These are phyloP conservation scores for Eupithecia inturbata DNA, from an alignment of 2,888 invertebrate species.

Conservation along the genomic window DNA sequence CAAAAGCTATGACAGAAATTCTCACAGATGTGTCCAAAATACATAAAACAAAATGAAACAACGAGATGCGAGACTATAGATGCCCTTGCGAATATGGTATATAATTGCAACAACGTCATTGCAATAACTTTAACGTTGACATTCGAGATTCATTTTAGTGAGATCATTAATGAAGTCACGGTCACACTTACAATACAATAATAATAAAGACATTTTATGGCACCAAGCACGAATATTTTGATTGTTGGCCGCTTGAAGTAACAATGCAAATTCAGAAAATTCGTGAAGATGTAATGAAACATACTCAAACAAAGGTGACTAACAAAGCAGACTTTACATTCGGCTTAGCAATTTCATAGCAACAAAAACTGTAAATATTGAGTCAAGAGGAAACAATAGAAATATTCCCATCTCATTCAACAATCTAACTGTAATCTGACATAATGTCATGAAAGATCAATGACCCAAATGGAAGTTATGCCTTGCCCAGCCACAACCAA, in stretches of 20 bases:
- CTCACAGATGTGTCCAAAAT: slow-evolving; percentile 9
- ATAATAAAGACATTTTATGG: slow-evolving; percentile 1
- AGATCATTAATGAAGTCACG: slow-evolving; percentile 21
- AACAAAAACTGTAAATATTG: slow-evolving; percentile 29
- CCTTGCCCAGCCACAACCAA: slow-evolving; percentile 30
- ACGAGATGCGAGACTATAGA: slow-evolving; percentile 14
- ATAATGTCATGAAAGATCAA: slow-evolving; percentile 43
- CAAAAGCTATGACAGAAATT: slow-evolving; percentile 5
- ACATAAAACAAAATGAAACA: slow-evolving; percentile 18
- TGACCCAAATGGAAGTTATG: slow-evolving; percentile 49
- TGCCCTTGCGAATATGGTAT: slow-evolving; percentile 21
- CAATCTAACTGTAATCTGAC: slow-evolving; percentile 28
- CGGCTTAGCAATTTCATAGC: slow-evolving; percentile 25
- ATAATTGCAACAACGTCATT: slow-evolving; percentile 19
- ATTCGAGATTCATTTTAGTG: slow-evolving; percentile 16
- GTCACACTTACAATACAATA: slow-evolving; percentile 9
- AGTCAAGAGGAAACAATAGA: slow-evolving; percentile 21
- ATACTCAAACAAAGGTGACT: slow-evolving; percentile 15
- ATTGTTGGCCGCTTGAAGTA: not conserved
- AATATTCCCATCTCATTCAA: slow-evolving; percentile 19
- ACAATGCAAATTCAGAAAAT: not conserved
- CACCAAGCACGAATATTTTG: not conserved
- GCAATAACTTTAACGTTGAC: slow-evolving; percentile 12
- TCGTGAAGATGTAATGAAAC: not conserved
- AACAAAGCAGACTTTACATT: slow-evolving; percentile 31